Evolutionary conservation across 2,113 vertebrate species (phyloP), one percentile per base, ranked within the genome.

Genomic region (Falco punctatus): DNA sequence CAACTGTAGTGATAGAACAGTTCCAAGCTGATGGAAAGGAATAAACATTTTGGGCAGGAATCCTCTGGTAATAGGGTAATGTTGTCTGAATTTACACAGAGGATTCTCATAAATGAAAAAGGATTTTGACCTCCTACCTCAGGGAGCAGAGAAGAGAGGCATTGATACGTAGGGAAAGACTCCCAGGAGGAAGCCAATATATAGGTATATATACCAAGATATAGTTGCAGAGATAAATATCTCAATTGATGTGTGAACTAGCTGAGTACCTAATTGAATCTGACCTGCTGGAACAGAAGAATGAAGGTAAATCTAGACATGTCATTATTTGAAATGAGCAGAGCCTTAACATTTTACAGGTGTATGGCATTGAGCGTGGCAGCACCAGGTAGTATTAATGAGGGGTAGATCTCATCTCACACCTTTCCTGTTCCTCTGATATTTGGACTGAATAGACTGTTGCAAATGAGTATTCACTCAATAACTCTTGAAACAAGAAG

Each of bases 311-410:
- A 24, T 61, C 49, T 81, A 59, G 54, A 21, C 11, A n/a, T 17
- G 8, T 65, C 6, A 13, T 90, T 38, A 13, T 33, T 6, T 8
- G 10, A 79, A 95, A 74, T 6, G 10, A 88, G 1, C 16, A 75
- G 26, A 46, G 8, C 14, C 13, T 65, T 35, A 65, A 26, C 4
- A 59, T 78, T 81, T 72, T 77, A 15, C 23, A 40, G 28, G 11
- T 0, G 0, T 17, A 2, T n/a, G 24, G 16, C 52, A 48, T 0
- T 6, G 24, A 10, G 14, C 17, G 9, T 23, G 9, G 26, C 19
- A 77, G 24, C 10, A 51, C 24, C 7, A 65, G 48, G 9, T 42
- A 55, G 13, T 38, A 16, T 32, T 46, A 32, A 13, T 10, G 32
- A 54, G 35, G 67, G 11, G 15, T 11, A 20, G 7, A 14, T 46